Evolutionary conservation across 2,888 invertebrate species (phyloP), one percentile per base, ranked within the genome.

Genomic region (Pachliopta kotzebuea): DNA sequence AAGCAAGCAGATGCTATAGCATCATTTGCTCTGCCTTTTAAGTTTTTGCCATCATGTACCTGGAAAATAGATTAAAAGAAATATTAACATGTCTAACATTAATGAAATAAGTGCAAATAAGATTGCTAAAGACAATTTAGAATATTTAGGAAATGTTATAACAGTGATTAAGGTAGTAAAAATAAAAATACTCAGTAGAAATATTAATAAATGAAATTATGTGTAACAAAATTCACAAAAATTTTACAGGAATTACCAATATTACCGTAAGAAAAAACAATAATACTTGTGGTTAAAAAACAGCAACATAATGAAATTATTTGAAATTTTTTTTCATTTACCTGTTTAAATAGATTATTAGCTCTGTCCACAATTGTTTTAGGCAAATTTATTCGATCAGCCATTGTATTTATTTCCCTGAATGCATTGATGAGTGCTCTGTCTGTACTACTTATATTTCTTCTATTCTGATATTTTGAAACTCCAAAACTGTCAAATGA

Each of bases 1-100:
- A 99, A 93, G 85, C 99, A 99, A 0, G 99, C 99, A 0, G 99
- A 99, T 0, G 99, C 98, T 75, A 99, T 99, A 0, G 99, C 99
- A 85, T 99, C 99, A 80, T 98, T 99, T 2, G 98, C 96, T 69
- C 99, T 94, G 9, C 99, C 98, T 88, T 98, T 98, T 53, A 99
- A 90, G 79, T 98, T 97, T 85, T 98, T 97, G 0, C 98, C 98
- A 81, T 99, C 99, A 76, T 98, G 98, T 0, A 99, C 94, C 94
- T 94, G 79, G 21, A 70, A 75, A 62, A n/a, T n/a, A 37, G 18
- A 18, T 45, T 45, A 18, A 18, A 4, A n/a, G 18, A n/a, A 45
- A n/a, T 18, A 45, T 45, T n/a, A 18, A 18, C 18, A 42, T n/a
- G 37, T 37, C 11, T 37, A n/a, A 45, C 3, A n/a, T 18, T n/a